phyloP scores from a whole-genome alignment of 2,797 vertebrate genomes.

The Nannoperca obscura region DNA sequence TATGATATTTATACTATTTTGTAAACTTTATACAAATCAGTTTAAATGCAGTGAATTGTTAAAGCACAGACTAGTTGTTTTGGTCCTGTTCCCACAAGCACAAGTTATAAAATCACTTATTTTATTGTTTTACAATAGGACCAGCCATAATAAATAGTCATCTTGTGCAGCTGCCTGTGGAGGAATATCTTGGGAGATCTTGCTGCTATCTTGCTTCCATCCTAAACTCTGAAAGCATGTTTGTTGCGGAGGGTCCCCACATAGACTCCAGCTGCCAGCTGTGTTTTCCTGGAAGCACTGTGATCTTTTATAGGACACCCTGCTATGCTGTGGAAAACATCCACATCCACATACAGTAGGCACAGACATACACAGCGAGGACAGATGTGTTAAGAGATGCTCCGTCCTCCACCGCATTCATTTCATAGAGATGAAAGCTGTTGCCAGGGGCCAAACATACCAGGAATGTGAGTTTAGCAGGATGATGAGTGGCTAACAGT shows the following conservation, averaged over 20 bases:
- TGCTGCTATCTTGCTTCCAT: constrained; percentile 17
- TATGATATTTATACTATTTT: background rate
- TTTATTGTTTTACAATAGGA: constrained; percentile 20
- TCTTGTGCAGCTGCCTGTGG: constrained; percentile 23
- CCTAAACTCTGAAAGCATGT: constrained; percentile 50
- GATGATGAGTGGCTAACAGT: constrained; percentile 50
- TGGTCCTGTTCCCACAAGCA: constrained; percentile 7
- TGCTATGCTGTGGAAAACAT: constrained; percentile 24
- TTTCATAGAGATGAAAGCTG: constrained; percentile 76
- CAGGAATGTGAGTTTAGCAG: constrained; percentile 48
- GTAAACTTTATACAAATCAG: background rate
- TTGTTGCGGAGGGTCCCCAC: constrained; percentile 15
- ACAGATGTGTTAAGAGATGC: constrained; percentile 59
- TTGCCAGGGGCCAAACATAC: constrained; percentile 77
- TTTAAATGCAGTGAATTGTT: background rate
- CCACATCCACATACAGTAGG: constrained; percentile 8
- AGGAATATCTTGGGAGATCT: constrained; percentile 23
- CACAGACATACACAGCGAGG: constrained; percentile 1
- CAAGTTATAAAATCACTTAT: constrained; percentile 19
- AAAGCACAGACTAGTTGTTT: background rate
- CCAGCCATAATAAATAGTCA: constrained; percentile 49
- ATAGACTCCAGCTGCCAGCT: constrained; percentile 28
- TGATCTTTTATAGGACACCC: constrained; percentile 28
- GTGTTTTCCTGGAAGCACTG: constrained; percentile 13
- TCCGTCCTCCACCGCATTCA: constrained; percentile 44